These are phyloP conservation scores for Buteo buteo DNA, from an alignment of 2,113 vertebrate species.

Conservation along the genomic window DNA sequence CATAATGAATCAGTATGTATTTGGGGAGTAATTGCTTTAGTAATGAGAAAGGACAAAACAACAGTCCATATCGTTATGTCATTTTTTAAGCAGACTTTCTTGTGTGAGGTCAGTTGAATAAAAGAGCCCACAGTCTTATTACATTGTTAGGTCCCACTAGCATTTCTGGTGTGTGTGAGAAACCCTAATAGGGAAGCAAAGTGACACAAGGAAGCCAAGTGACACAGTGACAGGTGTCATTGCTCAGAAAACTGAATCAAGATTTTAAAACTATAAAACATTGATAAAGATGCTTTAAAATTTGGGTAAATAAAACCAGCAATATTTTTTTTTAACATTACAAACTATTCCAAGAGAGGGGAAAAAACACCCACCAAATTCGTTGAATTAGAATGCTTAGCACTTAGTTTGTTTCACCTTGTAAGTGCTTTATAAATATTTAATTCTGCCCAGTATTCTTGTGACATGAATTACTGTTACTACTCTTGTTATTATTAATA, in stretches of 20 bases:
- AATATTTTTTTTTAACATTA: not conserved
- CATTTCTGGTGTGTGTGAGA: rapidly evolving
- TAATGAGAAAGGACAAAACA: slow-evolving; percentile 24
- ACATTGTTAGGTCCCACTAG: not conserved
- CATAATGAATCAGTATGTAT: not conserved
- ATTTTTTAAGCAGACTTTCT: not conserved
- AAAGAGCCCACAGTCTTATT: not conserved
- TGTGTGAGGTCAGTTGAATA: not conserved
- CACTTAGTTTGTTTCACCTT: not conserved
- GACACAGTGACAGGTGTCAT: not conserved
- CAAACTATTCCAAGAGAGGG: not conserved
- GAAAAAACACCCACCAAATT: not conserved
- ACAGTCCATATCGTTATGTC: not conserved
- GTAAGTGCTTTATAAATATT: not conserved
- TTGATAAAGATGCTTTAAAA: not conserved
- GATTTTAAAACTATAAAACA: not conserved
- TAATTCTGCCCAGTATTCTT: not conserved
- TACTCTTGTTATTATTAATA: not conserved
- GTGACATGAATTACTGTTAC: not conserved
- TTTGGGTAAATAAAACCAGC: not conserved
- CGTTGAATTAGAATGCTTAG: not conserved
- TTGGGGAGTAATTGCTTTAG: slow-evolving; percentile 3
- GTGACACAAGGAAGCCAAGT: not conserved
- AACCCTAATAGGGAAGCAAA: not conserved
- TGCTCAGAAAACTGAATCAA: not conserved